Conservation (phyloP, 92 coral and sea anemone genomes). For the Parazoanthus swiftii region DNA sequence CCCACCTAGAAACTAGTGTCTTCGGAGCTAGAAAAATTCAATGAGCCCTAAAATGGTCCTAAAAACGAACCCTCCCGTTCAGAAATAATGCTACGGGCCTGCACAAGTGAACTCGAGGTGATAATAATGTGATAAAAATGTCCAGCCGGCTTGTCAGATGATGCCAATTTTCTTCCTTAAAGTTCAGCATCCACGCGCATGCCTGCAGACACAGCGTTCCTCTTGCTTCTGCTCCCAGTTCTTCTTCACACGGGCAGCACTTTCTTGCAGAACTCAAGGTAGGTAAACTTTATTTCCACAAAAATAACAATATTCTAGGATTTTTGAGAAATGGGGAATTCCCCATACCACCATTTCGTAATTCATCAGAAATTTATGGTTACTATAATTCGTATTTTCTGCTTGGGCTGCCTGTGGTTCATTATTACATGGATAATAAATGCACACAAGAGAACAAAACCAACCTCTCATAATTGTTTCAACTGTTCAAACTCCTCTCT, state of each 20-base stretch:
- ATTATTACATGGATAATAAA: neutral
- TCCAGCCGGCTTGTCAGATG: slow-evolving; percentile 22
- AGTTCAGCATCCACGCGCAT: slow-evolving; percentile 28
- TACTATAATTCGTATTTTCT: slow-evolving; percentile 19
- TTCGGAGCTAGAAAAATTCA: slow-evolving; percentile 4
- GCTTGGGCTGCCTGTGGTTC: slow-evolving; percentile 21
- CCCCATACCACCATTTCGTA: slow-evolving; percentile 21
- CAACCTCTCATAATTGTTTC: slow-evolving; percentile 88
- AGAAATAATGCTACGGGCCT: slow-evolving; percentile 27
- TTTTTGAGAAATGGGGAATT: neutral
- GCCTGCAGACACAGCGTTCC: slow-evolving; percentile 29
- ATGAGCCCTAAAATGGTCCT: slow-evolving; percentile 20
- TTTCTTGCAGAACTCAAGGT: slow-evolving; percentile 26
- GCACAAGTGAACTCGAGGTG: slow-evolving; percentile 26
- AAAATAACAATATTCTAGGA: no score
- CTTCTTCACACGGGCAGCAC: slow-evolving; percentile 19
- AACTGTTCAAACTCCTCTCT: slow-evolving; percentile 97
- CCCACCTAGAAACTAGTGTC: slow-evolving; percentile 12
- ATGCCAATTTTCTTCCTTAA: slow-evolving; percentile 18
- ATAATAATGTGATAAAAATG: slow-evolving; percentile 23
- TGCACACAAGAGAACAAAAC: neutral
- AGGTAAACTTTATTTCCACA: neutral
- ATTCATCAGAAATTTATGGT: slow-evolving; percentile 24
- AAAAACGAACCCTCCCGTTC: slow-evolving; percentile 25
- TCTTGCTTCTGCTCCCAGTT: slow-evolving; percentile 15